phyloP scores from a whole-genome alignment of 2,888 invertebrate genomes.

The Drosophila sordidapex region DNA sequence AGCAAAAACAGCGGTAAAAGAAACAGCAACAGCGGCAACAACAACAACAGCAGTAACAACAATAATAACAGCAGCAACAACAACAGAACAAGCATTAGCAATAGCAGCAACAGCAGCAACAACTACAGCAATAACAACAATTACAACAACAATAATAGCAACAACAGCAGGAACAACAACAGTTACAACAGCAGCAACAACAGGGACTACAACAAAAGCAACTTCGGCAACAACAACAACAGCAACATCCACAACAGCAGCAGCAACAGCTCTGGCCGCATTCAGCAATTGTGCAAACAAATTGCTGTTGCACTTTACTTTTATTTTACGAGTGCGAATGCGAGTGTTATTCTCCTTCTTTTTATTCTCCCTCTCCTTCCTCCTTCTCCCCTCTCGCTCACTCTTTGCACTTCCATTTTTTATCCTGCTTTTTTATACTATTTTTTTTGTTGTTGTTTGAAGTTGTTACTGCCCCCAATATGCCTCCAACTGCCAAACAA shows the following conservation, averaged over 20 bases:
- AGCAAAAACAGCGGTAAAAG: neutral
- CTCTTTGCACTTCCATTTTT: slow-evolving; percentile 12
- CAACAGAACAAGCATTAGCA: slow-evolving; percentile 37
- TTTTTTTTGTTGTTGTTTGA: neutral
- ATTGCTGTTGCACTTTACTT: slow-evolving; percentile 81
- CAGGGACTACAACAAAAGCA: slow-evolving; percentile 41
- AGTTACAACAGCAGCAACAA: slow-evolving; percentile 48
- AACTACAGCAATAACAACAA: slow-evolving; percentile 39
- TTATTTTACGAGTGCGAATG: slow-evolving; percentile 80
- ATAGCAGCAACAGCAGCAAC: slow-evolving; percentile 42
- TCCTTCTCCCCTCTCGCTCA: slow-evolving; percentile 10
- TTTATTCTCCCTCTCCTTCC: slow-evolving; percentile 18
- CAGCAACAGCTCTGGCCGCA: slow-evolving; percentile 67
- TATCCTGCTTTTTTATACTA: neutral
- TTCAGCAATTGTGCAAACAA: slow-evolving; percentile 79
- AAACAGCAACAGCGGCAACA: slow-evolving; percentile 40
- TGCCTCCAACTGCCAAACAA: slow-evolving; percentile 58
- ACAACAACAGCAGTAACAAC: slow-evolving; percentile 37
- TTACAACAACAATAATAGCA: slow-evolving; percentile 30
- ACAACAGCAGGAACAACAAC: slow-evolving; percentile 28
- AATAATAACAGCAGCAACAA: slow-evolving; percentile 39
- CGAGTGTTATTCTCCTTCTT: slow-evolving; percentile 45
- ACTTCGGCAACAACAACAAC: slow-evolving; percentile 42
- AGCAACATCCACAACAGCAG: slow-evolving; percentile 18
- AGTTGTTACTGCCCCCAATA: slow-evolving; percentile 17